Evolutionary conservation across 1,140 invertebrate genomes (phyloP).

Genomic region (Metopolophium dirhodum): DNA sequence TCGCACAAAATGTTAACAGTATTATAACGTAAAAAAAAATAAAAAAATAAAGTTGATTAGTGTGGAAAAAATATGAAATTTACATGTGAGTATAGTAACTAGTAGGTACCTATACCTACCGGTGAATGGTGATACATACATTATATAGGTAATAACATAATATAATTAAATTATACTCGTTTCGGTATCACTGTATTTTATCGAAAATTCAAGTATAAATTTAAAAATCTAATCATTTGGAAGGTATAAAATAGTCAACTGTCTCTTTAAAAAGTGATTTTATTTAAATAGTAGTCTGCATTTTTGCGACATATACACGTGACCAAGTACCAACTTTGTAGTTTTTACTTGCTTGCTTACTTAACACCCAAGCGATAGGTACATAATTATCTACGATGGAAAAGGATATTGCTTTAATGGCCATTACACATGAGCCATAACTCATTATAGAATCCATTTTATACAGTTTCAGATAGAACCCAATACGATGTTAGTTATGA

Average conservation of each 20-base stretch:
- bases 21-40: neutral
- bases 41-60: neutral
- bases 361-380: too few relatives aligned
- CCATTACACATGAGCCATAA: too few relatives aligned
- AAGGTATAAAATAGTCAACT: too few relatives aligned
- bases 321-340: neutral
- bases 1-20: neutral
- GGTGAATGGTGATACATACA: neutral
- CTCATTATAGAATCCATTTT: too few relatives aligned
- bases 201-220: neutral
- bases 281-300: too few relatives aligned
- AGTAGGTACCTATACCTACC: neutral
- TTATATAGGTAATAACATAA: neutral
- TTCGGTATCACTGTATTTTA: neutral
- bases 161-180: neutral
- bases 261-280: too few relatives aligned
- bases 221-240: neutral
- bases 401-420: too few relatives aligned
- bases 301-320: neutral
- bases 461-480: too few relatives aligned
- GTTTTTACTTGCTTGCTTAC: too few relatives aligned
- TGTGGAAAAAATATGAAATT: neutral
- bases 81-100: neutral
- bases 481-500: too few relatives aligned
- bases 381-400: too few relatives aligned